Conservation (phyloP, 2,888 invertebrate genomes). For the Macrosiphum euphorbiae region DNA sequence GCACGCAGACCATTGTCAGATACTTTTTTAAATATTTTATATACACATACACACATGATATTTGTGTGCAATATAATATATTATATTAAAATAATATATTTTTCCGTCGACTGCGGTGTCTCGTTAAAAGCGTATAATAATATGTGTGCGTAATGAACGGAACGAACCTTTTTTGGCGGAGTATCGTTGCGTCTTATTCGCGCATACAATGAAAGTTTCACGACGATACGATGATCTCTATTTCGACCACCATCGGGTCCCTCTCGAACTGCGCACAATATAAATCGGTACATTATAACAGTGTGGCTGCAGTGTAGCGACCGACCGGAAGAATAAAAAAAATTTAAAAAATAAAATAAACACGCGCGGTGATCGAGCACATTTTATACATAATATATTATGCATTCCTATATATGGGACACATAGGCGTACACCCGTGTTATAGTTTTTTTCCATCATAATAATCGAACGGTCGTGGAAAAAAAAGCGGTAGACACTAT, state of each 20-base stretch:
- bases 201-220: constrained; percentile 1
- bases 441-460: constrained; percentile 6
- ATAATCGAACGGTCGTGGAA: constrained; percentile 21
- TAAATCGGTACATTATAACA: background rate
- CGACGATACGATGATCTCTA: background rate
- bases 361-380: constrained; percentile 29
- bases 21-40: background rate
- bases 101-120: background rate
- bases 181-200: background rate
- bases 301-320: background rate
- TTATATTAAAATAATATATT: background rate
- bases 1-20: background rate
- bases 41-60: background rate
- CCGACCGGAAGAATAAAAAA: constrained; percentile 10
- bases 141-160: constrained; percentile 33
- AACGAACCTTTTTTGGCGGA: constrained; percentile 40
- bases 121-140: constrained; percentile 29
- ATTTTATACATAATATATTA: constrained; percentile 4
- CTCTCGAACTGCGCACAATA: background rate
- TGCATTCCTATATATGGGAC: background rate
- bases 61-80: background rate
- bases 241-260: too few relatives aligned
- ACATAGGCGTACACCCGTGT: background rate
- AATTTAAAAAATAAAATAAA: background rate
- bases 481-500: background rate